These are phyloP conservation scores for Ophraella communa DNA, from an alignment of 2,888 invertebrate species.

Conservation along the genomic window DNA sequence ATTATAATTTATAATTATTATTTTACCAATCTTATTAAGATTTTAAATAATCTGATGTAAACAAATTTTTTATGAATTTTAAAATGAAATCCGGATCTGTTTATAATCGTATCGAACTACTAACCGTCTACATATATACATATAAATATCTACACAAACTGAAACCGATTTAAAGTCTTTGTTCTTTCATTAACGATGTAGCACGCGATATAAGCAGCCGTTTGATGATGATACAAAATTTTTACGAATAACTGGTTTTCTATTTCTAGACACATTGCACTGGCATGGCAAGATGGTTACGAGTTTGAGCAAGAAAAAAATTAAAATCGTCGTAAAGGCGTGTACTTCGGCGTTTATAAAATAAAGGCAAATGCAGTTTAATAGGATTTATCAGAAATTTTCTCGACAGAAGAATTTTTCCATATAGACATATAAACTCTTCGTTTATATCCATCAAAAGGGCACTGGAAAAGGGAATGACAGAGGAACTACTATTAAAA, in stretches of 20 bases:
- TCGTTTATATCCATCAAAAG: too few species aligned
- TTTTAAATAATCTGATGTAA: not conserved
- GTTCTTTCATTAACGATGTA: conserved; percentile 25
- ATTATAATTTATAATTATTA: too few species aligned
- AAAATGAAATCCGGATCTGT: not conserved
- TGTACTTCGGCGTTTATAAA: not conserved
- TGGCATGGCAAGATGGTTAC: not conserved
- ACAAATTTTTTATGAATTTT: not conserved
- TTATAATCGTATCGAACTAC: not conserved
- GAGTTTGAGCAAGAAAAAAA: not conserved
- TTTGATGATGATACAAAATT: conserved; percentile 27
- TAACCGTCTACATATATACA: not conserved
- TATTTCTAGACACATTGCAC: conserved; percentile 20
- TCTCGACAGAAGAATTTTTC: too few species aligned
- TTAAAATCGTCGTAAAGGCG: not conserved
- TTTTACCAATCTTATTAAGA: too few species aligned
- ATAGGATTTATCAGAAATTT: too few species aligned
- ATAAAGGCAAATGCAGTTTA: too few species aligned
- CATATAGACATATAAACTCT: too few species aligned
- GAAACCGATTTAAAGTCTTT: conserved; percentile 18
- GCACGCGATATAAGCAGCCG: conserved; percentile 20
- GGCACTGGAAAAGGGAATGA: too few species aligned
- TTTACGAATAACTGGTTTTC: conserved; percentile 28
- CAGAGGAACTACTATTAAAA: too few species aligned
- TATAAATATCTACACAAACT: conserved; percentile 3